These are phyloP conservation scores for Metridium senile DNA, from an alignment of 92 coral and sea anemone genomes.

Conservation along the genomic window DNA sequence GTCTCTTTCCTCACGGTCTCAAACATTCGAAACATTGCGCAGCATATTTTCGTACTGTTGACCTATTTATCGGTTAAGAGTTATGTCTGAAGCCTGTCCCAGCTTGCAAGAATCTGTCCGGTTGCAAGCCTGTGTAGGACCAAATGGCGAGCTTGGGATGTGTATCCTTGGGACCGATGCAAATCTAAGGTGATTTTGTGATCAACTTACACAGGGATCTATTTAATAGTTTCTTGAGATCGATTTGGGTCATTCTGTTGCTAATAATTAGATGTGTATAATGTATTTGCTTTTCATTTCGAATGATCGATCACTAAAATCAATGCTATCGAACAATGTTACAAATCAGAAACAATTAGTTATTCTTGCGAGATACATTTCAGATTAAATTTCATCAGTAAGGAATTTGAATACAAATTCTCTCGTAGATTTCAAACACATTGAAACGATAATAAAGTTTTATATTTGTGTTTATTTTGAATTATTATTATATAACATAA, in stretches of 20 bases:
- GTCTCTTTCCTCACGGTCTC: neutral
- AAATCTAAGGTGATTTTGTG: slow-evolving; percentile 21
- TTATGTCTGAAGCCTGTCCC: slow-evolving; percentile 18
- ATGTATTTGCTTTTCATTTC: too few relatives aligned
- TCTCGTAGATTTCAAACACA: too few relatives aligned
- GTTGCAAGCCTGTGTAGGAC: slow-evolving; percentile 18
- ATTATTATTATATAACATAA: neutral
- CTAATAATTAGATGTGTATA: too few relatives aligned
- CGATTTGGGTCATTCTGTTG: too few relatives aligned
- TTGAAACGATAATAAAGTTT: too few relatives aligned
- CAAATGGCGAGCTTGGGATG: slow-evolving; percentile 31
- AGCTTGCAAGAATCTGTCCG: slow-evolving; percentile 28
- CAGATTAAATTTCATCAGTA: too few relatives aligned
- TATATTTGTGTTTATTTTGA: too few relatives aligned
- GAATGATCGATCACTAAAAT: neutral
- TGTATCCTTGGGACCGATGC: slow-evolving; percentile 26
- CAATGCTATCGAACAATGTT: neutral
- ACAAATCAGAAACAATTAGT: too few relatives aligned
- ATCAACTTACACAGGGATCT: too few relatives aligned
- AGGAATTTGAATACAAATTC: too few relatives aligned
- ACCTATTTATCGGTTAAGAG: slow-evolving; percentile 8
- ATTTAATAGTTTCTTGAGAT: neutral
- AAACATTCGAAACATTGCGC: slow-evolving; percentile 14
- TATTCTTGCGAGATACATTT: too few relatives aligned
- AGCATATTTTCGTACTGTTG: neutral